Evolutionary conservation across 53 echinoderm and acorn worm genomes (phyloP).

Genomic region (Actinopyga echinites): DNA sequence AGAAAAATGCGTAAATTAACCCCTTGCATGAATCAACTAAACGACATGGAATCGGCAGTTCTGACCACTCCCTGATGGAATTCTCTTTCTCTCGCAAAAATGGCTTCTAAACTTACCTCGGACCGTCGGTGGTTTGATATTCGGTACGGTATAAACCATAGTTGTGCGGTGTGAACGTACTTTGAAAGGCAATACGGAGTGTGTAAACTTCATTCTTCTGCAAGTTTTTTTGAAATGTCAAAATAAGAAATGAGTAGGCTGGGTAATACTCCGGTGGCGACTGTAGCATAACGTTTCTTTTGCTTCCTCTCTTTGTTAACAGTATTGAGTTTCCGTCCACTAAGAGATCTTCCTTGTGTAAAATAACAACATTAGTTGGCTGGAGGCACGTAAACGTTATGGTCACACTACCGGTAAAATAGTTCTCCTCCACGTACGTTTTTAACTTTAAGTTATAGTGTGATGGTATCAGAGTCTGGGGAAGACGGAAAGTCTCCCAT

Average conservation of each 20-base stretch:
- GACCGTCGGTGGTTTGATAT: constrained; percentile 52
- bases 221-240: constrained; percentile 47
- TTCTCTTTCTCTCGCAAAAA: too few species aligned
- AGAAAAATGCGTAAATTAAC: too few species aligned
- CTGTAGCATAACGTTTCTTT: not conserved
- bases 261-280: constrained; percentile 55
- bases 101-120: constrained; percentile 49
- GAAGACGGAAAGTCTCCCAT: constrained; percentile 77
- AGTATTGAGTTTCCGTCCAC: not conserved
- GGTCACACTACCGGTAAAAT: constrained; percentile 68
- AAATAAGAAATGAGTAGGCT: constrained; percentile 52
- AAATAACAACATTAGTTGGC: constrained; percentile 67
- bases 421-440: constrained; percentile 60
- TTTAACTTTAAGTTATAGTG: constrained; percentile 68
- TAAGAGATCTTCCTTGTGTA: constrained; percentile 53
- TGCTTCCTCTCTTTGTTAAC: not conserved
- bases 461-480: constrained; percentile 64
- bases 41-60: too few species aligned
- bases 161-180: constrained; percentile 57
- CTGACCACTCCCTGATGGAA: too few species aligned
- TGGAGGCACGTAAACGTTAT: constrained; percentile 66
- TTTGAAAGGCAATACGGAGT: constrained; percentile 60
- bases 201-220: constrained; percentile 49
- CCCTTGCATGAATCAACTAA: too few species aligned
- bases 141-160: constrained; percentile 65